Evolutionary conservation across 2,888 invertebrate species (phyloP), one percentile per base, ranked within the genome.

Genomic region (Hirtodrosophila trivittata): DNA sequence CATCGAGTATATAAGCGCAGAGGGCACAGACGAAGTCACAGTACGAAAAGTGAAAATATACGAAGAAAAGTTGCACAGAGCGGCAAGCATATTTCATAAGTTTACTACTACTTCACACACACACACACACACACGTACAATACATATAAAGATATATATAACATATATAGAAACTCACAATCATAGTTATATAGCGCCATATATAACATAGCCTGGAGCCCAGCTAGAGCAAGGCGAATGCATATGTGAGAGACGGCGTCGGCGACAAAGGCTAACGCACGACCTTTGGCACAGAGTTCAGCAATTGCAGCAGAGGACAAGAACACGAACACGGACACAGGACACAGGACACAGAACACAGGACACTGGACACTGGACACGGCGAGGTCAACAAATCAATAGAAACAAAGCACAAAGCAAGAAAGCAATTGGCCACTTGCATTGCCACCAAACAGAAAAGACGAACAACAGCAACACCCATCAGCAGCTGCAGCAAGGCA

Each of bases 251-350:
- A 59, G 41, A 42, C 43, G 12, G 41, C 69, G 58, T 57, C 45
- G 72, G 74, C 57, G 84, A 83, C 83, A 86, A 86, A 84, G 86
- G 86, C 78, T 70, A 86, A 86, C 86, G 83, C 64, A 67, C 87
- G 83, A 85, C 85, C 87, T 81, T 82, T 82, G 85, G 87, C 81
- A 86, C 64, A 58, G 66, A 77, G 81, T 86, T 81, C 85, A 86
- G 64, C 46, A 70, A 67, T 59, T 62, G 74, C 75, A 75, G 50
- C 51, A 54, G 42, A 66, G 59, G 57, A 56, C 56, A 55, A 56
- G 42, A 45, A 39, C 75, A 51, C 58, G 56, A 51, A 58, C 58
- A 51, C 51, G 32, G 47, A 47, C 51, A 45, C 38, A 18, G 50
- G 50, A 32, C 50, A 41, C 26, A 32, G 33, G 14, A 49, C 35